These are phyloP conservation scores for Tachyglossus aculeatus DNA, from an alignment of 2,797 vertebrate species.

Conservation along the genomic window DNA sequence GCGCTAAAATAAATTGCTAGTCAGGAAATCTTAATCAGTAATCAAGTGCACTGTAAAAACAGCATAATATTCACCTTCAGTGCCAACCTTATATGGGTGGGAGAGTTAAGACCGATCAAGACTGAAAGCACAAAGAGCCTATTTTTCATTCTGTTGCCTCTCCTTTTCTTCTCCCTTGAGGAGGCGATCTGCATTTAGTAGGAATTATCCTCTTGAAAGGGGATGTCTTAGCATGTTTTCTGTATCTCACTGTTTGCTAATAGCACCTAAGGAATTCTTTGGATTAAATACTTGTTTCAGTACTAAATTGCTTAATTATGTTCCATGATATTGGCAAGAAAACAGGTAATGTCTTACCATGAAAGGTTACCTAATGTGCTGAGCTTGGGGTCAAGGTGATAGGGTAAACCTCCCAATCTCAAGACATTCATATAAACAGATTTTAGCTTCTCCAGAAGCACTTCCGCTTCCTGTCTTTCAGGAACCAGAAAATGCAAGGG, in stretches of 20 bases:
- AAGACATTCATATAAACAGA: neutral
- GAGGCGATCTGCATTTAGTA: no score
- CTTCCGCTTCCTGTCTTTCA: neutral
- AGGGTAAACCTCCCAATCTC: neutral
- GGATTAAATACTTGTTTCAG: no score
- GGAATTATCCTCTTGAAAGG: no score
- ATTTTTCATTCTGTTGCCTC: no score
- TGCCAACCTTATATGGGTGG: neutral
- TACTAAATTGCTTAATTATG: no score
- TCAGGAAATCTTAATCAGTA: neutral
- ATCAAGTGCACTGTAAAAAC: neutral
- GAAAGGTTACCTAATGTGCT: neutral
- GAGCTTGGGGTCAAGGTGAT: neutral
- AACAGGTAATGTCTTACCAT: neutral
- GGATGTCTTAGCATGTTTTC: no score
- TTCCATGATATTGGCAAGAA: no score
- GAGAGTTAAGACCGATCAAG: neutral
- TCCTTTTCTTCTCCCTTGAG: no score
- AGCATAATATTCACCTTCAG: neutral
- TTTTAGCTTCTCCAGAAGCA: neutral
- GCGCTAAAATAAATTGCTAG: neutral
- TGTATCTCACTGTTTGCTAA: no score
- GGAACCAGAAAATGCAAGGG: neutral
- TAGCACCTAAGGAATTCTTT: no score
- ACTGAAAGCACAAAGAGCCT: neutral